A percentile compares a stretch with the other conserved stretches of the same genome.
phyloP scores from a whole-genome alignment of 2,113 vertebrate genomes.

The Phaethon lepturus region DNA sequence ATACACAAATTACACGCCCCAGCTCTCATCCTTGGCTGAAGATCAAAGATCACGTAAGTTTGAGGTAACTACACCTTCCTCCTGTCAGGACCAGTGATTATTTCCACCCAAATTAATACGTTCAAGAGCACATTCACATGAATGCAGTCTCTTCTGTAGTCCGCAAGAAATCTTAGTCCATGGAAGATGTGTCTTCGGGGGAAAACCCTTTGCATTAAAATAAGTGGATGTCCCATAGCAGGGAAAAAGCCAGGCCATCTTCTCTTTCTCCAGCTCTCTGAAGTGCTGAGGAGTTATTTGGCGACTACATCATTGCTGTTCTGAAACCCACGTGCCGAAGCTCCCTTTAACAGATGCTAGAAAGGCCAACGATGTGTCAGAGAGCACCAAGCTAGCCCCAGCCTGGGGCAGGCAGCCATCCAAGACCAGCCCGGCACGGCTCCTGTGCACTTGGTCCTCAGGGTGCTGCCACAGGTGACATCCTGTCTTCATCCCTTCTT shows the following conservation, averaged over 20 bases:
- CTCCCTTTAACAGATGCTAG: background rate
- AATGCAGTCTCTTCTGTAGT: background rate
- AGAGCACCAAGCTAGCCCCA: background rate
- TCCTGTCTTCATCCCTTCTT: background rate
- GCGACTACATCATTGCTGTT: background rate
- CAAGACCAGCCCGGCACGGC: background rate
- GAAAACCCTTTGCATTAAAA: background rate
- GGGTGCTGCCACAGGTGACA: background rate
- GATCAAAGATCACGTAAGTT: background rate
- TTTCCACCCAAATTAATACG: background rate
- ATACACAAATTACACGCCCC: background rate
- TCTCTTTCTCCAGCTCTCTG: background rate
- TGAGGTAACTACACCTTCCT: background rate
- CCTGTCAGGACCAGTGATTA: slow-evolving; percentile 4
- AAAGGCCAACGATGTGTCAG: background rate
- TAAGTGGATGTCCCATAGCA: background rate
- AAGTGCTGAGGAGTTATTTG: background rate
- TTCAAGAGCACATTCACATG: background rate
- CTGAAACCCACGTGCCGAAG: background rate
- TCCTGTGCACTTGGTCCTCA: background rate
- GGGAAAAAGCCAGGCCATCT: background rate
- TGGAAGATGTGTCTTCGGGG: background rate
- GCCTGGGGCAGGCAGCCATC: background rate
- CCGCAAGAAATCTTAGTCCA: background rate
- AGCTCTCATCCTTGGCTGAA: background rate